Conservation (phyloP, 64 coral and sea anemone species). For the Actinia tenebrosa region DNA sequence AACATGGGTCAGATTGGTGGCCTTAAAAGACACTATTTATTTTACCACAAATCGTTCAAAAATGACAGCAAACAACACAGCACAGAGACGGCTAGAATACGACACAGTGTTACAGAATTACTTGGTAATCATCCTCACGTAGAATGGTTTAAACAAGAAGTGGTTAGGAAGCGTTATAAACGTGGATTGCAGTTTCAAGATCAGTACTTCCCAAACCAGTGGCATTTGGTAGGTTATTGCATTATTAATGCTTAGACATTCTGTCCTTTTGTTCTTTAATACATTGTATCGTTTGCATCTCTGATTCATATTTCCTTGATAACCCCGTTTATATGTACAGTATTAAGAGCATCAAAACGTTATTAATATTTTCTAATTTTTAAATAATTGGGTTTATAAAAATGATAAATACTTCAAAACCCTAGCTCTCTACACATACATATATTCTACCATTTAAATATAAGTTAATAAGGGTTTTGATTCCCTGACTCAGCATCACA, state of each 20-base stretch:
- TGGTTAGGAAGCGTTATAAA: constrained; percentile 66
- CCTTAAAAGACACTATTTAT: constrained; percentile 63
- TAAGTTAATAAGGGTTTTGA: no score
- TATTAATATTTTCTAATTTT: no score
- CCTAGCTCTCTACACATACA: no score
- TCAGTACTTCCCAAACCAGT: constrained; percentile 98
- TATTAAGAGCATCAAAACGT: neutral
- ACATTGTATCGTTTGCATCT: neutral
- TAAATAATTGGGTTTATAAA: no score
- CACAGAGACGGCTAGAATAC: constrained; percentile 30
- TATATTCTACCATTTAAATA: no score
- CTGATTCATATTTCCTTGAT: neutral
- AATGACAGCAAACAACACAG: constrained; percentile 43
- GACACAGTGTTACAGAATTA: constrained; percentile 42
- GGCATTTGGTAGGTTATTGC: constrained; percentile 87
- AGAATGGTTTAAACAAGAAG: constrained; percentile 91
- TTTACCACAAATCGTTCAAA: constrained; percentile 60
- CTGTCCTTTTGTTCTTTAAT: neutral
- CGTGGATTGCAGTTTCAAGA: constrained; percentile 92
- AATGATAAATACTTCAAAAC: no score
- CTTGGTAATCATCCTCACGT: constrained; percentile 76
- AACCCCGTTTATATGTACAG: neutral
- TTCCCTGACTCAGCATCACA: no score
- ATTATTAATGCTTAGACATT: constrained; percentile 56
- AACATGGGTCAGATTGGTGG: constrained; percentile 86